Evolutionary conservation across 2,888 invertebrate species (phyloP).

Genomic region (Monopis laevigella): DNA sequence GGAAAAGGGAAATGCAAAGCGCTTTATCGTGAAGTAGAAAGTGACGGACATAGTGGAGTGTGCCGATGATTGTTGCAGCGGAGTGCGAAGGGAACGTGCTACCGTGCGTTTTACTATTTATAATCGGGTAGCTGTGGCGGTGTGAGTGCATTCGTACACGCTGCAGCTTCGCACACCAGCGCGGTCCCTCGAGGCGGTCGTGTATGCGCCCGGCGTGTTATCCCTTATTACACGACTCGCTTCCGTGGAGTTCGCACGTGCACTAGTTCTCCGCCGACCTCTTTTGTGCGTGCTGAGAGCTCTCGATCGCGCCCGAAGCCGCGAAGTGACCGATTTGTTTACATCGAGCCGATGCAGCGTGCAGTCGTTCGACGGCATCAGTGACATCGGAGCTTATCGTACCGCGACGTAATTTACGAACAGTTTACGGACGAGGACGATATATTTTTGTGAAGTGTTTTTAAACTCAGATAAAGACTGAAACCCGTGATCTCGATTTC

Average conservation of each 20-base stretch:
- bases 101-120: conserved; percentile 66
- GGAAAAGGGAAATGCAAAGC: conserved; percentile 21
- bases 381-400: conserved; percentile 56
- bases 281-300: conserved; percentile 1
- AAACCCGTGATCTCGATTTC: conserved; percentile 32
- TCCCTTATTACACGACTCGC: conserved; percentile 64
- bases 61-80: conserved; percentile 53
- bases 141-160: conserved; percentile 54
- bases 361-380: conserved; percentile 17
- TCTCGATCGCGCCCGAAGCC: background rate
- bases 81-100: conserved; percentile 65
- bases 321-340: conserved; percentile 8
- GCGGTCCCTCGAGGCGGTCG: conserved; percentile 53
- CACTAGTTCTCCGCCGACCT: conserved; percentile 21
- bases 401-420: conserved; percentile 30
- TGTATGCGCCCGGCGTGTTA: conserved; percentile 54
- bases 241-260: conserved; percentile 57
- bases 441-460: conserved; percentile 50
- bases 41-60: conserved; percentile 35
- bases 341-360: conserved; percentile 9
- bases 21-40: conserved; percentile 25
- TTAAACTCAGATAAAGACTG: conserved; percentile 18
- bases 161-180: conserved; percentile 49
- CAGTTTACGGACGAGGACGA: conserved; percentile 36
- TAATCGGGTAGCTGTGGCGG: conserved; percentile 52